Evolutionary conservation across 2,797 vertebrate genomes (phyloP).

Genomic region (Tolypeutes matacus): DNA sequence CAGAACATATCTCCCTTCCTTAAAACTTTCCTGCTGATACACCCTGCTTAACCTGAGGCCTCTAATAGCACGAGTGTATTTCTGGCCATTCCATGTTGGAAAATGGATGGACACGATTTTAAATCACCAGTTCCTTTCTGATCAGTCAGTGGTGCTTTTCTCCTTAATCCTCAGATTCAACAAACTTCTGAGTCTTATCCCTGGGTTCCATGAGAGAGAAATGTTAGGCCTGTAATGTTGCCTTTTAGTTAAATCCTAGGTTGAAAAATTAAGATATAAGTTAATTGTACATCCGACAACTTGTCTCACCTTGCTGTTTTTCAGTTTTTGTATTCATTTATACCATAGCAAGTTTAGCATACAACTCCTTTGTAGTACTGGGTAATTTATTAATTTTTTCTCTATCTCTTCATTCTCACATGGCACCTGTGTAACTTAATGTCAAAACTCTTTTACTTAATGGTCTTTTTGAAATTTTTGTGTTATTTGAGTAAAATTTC

Average conservation of each 20-base stretch:
- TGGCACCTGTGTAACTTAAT: conserved; percentile 38
- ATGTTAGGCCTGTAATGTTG: neutral
- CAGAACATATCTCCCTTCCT: neutral
- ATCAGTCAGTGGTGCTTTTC: neutral
- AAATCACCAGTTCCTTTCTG: neutral
- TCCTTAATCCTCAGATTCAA: neutral
- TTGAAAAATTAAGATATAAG: conserved; percentile 1
- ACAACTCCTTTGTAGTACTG: neutral
- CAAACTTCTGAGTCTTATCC: neutral
- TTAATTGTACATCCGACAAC: neutral
- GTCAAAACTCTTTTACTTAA: conserved; percentile 51
- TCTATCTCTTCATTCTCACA: conserved; percentile 18
- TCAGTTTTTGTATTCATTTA: neutral
- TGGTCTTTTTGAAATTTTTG: conserved; percentile 66
- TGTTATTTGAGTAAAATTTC: conserved; percentile 61
- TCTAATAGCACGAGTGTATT: neutral
- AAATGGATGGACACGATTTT: conserved; percentile 14
- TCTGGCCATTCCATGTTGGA: neutral
- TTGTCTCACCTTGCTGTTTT: neutral
- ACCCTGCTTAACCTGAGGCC: conserved; percentile 22
- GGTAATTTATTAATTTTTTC: conserved; percentile 55
- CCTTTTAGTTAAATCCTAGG: neutral
- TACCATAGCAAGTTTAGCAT: neutral
- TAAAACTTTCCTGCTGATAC: neutral
- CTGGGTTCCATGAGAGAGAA: neutral